Percentiles rank a stretch among this genome's conserved stretches.
Evolutionary conservation across 2,888 invertebrate genomes (phyloP).

Genomic region (Trisateles emortualis): DNA sequence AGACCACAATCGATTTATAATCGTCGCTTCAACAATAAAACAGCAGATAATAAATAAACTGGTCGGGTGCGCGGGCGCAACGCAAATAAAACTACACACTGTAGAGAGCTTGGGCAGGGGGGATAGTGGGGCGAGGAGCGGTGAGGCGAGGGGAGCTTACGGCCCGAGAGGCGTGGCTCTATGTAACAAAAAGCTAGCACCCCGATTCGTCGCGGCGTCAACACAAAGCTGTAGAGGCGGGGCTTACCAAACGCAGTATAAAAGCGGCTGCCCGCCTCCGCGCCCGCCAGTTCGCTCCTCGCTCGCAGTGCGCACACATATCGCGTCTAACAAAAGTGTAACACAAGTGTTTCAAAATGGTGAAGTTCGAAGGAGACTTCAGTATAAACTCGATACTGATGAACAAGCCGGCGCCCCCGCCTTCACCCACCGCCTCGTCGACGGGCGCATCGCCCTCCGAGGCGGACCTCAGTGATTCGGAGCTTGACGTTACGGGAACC

Average conservation of each 20-base stretch:
- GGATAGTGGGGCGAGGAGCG: conserved; percentile 45
- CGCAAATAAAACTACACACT: conserved; percentile 46
- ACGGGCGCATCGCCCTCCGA: conserved; percentile 73
- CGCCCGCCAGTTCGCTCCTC: conserved; percentile 77
- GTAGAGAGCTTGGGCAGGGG: conserved; percentile 21
- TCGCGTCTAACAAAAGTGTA: conserved; percentile 57
- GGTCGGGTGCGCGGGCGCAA: conserved; percentile 46
- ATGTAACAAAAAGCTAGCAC: conserved; percentile 76
- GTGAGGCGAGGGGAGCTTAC: conserved; percentile 49
- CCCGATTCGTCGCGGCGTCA: conserved; percentile 59
- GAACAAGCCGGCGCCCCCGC: conserved; percentile 80
- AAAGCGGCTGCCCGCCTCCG: conserved; percentile 74
- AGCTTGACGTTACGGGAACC: conserved; percentile 92
- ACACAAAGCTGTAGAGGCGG: conserved; percentile 69
- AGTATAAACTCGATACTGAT: conserved; percentile 93
- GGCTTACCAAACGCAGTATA: conserved; percentile 61
- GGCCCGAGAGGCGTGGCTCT: conserved; percentile 64
- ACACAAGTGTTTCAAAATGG: conserved; percentile 75
- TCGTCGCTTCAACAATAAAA: conserved; percentile 60
- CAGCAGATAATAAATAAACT: conserved; percentile 60
- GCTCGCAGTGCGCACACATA: conserved; percentile 74
- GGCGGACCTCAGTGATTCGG: conserved; percentile 88
- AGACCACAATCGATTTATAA: conserved; percentile 64
- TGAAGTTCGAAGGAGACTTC: conserved; percentile 90
- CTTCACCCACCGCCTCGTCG: conserved; percentile 76